Evolutionary conservation across 2,888 invertebrate genomes (phyloP).

Genomic region (Stictocephala bisonia): DNA sequence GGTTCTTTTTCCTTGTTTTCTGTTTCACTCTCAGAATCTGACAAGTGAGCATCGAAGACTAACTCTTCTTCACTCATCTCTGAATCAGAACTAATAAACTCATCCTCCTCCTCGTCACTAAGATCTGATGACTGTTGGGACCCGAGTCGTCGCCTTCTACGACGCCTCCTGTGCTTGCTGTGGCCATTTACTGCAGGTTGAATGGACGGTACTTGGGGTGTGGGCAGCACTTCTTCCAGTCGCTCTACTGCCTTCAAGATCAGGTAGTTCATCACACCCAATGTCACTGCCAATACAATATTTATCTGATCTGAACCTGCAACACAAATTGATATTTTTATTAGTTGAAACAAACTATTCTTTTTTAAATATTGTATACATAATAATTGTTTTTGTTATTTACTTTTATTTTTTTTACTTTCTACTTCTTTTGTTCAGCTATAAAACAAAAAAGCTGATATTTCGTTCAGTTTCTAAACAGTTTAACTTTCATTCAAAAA

Average conservation of each 20-base stretch:
- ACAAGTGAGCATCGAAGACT: conserved; percentile 52
- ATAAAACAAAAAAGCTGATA: too few species aligned
- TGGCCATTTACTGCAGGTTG: conserved; percentile 8
- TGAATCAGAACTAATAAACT: conserved; percentile 64
- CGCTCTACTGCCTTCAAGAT: conserved; percentile 66
- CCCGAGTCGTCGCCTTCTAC: conserved; percentile 52
- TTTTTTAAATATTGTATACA: conserved; percentile 6
- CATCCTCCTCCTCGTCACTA: conserved; percentile 61
- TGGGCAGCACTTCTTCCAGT: conserved; percentile 62
- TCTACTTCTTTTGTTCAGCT: too few species aligned
- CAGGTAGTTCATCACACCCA: conserved; percentile 83
- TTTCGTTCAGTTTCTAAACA: too few species aligned
- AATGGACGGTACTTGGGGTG: conserved; percentile 61
- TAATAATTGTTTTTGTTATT: not conserved
- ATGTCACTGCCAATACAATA: conserved; percentile 84
- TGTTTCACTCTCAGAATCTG: conserved; percentile 51
- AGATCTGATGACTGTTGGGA: conserved; percentile 53
- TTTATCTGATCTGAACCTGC: conserved; percentile 79
- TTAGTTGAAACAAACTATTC: too few species aligned
- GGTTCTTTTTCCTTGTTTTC: not conserved
- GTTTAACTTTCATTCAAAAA: too few species aligned
- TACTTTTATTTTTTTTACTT: too few species aligned
- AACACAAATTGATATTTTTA: too few species aligned
- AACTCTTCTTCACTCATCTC: conserved; percentile 63
- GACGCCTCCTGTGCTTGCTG: conserved; percentile 59